These are phyloP conservation scores for Hemicrepidius hirtus DNA, from an alignment of 2,888 invertebrate genomes.

Conservation along the genomic window DNA sequence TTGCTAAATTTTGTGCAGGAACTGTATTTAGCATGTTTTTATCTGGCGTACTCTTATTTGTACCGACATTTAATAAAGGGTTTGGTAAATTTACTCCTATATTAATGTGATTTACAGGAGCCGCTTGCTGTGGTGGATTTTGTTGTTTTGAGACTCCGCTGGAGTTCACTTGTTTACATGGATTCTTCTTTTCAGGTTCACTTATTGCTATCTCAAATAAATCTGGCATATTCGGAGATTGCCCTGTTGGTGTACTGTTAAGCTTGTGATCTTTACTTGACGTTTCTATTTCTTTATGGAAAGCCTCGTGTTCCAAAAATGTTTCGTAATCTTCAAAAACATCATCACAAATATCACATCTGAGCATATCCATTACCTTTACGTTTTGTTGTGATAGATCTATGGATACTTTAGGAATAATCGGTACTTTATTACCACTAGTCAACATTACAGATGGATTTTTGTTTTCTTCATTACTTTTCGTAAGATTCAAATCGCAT, in stretches of 20 bases:
- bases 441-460: too few species aligned
- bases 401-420: too few species aligned
- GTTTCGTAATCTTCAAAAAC: conserved; percentile 17
- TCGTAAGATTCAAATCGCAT: too few species aligned
- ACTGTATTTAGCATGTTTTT: not conserved
- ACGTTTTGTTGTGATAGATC: not conserved
- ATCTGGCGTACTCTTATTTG: not conserved
- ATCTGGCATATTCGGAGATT: not conserved
- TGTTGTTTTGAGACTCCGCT: not conserved
- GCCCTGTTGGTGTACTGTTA: too few species aligned
- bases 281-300: conserved; percentile 34
- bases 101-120: not conserved
- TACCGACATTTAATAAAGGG: not conserved
- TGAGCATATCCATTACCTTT: not conserved
- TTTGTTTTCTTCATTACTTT: too few species aligned
- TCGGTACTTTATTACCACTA: too few species aligned
- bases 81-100: not conserved
- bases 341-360: conserved; percentile 46
- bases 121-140: not conserved
- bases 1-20: not conserved
- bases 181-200: too few species aligned
- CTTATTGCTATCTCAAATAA: not conserved
- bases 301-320: conserved; percentile 32
- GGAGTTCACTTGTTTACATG: too few species aligned
- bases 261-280: not conserved